phyloP scores from a whole-genome alignment of 2,797 vertebrate genomes.

The Muscicapa comitata region DNA sequence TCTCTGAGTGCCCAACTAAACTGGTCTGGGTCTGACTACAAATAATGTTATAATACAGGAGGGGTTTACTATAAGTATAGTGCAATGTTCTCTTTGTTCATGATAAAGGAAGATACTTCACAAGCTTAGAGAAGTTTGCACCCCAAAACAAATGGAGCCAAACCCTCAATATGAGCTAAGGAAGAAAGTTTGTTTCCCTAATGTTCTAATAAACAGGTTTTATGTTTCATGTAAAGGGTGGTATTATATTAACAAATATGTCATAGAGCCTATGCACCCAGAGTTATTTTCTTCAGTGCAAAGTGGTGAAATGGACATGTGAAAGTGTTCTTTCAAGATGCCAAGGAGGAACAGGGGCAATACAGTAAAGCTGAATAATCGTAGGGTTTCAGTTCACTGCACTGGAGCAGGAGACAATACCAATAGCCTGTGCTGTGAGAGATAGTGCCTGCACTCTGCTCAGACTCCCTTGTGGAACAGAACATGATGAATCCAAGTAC shows the following conservation, averaged over 20 bases:
- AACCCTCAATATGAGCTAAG: not conserved
- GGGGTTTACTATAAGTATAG: not conserved
- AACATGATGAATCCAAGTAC: not conserved
- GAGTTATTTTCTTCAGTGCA: not conserved
- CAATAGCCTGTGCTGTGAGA: not conserved
- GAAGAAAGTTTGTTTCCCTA: not conserved
- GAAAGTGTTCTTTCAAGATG: not conserved
- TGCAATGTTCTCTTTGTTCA: not conserved
- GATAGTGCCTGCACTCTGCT: not conserved
- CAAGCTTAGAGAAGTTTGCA: not conserved
- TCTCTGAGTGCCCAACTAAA: not conserved
- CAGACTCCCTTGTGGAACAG: not conserved
- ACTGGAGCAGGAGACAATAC: not conserved
- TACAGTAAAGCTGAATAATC: not conserved
- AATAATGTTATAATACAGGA: not conserved
- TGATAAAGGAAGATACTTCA: not conserved
- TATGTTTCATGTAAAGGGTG: not conserved
- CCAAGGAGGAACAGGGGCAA: not conserved
- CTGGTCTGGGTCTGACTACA: not conserved
- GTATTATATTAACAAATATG: not conserved
- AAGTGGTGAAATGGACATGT: not conserved
- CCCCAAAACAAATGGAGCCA: not conserved
- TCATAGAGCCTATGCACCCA: not conserved
- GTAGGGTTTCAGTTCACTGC: not conserved
- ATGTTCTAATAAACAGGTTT: not conserved